Evolutionary conservation across 2,113 vertebrate genomes (phyloP).

Genomic region (Hippopotamus amphibius): DNA sequence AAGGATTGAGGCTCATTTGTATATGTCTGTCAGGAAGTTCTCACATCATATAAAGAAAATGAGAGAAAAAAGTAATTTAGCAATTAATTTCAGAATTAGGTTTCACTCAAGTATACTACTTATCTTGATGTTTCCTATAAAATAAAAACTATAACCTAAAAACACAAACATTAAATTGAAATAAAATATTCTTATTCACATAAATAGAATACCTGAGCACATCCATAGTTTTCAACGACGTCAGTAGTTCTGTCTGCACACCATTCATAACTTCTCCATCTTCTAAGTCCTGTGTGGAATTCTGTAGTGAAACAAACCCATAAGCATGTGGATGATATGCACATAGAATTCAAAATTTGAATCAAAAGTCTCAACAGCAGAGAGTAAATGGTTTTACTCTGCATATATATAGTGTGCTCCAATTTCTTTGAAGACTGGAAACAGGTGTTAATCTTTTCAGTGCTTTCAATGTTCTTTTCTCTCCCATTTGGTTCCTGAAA

Average conservation of each 20-base stretch:
- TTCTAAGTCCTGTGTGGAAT: conserved; percentile 81
- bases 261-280: conserved; percentile 81
- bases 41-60: not conserved
- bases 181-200: not conserved
- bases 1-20: not conserved
- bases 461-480: conserved; percentile 49
- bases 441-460: conserved; percentile 52
- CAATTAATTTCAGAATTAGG: not conserved
- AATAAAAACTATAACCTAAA: conserved; percentile 18
- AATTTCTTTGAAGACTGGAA: conserved; percentile 54
- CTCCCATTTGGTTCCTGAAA: conserved; percentile 58
- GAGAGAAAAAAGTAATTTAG: not conserved
- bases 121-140: conserved; percentile 15
- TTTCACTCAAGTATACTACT: not conserved
- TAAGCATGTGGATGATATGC: conserved; percentile 25
- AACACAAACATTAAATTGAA: conserved; percentile 16
- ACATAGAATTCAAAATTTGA: conserved; percentile 56
- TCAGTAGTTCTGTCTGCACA: conserved; percentile 78
- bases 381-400: not conserved
- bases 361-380: not conserved
- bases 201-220: conserved; percentile 83
- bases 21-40: not conserved
- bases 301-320: conserved; percentile 82
- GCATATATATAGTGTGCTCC: not conserved
- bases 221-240: conserved; percentile 73